Percentiles rank a stretch among this genome's conserved stretches.
Evolutionary conservation across 2,113 vertebrate genomes (phyloP).

Genomic region (Hyperopisus bebe): DNA sequence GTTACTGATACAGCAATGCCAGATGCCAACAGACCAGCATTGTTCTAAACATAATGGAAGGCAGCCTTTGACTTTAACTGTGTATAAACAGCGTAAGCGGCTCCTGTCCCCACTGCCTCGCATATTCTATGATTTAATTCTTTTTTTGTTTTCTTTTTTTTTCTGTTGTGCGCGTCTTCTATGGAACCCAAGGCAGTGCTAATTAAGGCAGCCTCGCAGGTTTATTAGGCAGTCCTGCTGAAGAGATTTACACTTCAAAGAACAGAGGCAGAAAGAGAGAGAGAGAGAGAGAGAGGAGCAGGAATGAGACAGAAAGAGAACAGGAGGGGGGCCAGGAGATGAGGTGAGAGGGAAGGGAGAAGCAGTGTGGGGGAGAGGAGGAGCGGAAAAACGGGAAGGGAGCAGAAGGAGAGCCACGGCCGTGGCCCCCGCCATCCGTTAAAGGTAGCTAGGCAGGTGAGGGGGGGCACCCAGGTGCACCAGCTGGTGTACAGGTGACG

Average conservation of each 20-base stretch:
- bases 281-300: neutral
- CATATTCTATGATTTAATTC: neutral
- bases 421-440: neutral
- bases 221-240: conserved; percentile 42
- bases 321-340: neutral
- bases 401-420: neutral
- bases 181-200: conserved; percentile 34
- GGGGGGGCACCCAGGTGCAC: neutral
- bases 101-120: neutral
- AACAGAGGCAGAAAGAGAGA: conserved; percentile 20
- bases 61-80: conserved; percentile 9
- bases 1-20: neutral
- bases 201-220: conserved; percentile 32
- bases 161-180: neutral
- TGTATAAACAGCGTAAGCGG: neutral
- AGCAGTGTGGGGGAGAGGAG: neutral
- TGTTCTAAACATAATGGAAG: neutral
- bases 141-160: neutral
- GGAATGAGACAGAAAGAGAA: neutral
- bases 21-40: neutral
- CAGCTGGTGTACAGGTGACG: neutral
- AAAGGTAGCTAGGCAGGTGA: neutral
- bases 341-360: neutral
- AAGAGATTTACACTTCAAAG: conserved; percentile 48
- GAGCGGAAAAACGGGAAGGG: no score